Evolutionary conservation across 2,113 vertebrate genomes (phyloP), one percentile per base, ranked within the genome.

Genomic region (Puntigrus tetrazona): DNA sequence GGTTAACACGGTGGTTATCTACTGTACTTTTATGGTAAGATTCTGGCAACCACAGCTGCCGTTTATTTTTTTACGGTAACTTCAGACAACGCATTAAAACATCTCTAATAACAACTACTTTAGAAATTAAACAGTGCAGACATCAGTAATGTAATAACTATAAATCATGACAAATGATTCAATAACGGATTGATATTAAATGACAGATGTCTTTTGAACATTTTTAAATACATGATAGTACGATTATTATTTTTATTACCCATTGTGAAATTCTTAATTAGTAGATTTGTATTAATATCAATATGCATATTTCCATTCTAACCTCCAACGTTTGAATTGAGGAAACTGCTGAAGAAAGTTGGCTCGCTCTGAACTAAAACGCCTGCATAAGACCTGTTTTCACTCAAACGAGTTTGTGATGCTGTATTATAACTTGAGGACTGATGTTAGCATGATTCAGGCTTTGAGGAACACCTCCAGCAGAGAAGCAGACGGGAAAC

Each of bases 391-490:
- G 29, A 55, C 8, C 13, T 18, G 3, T 20, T 34, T 76, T 47
- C 22, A 34, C 29, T 13, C 11, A 52, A 55, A 76, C 6, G 18
- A 29, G 31, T 27, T 31, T 11, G 72, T 38, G 34, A n/a, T 8
- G 9, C 20, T n/a, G 7, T 3, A n/a, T 57, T 22, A 69, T 69
- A 69, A 69, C 11, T 5, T 5, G 20, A 18, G 14, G 13, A 74
- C 41, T 74, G 7, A 74, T 74, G 70, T 31, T 29, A 18, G 72
- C 20, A 18, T 47, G 25, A 47, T 52, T 45, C 31, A 25, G 11
- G 20, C 18, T 38, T 38, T 69, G 65, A 69, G 65, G n/a, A 69
- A 38, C 65, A 69, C 65, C 34, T 69, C 75, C 20, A 59, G 45
- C 45, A 76, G 73, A 78, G 52, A 78, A 8, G 75, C 27, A 29